Evolutionary conservation across 2,797 vertebrate genomes (phyloP).

Genomic region (Poecilia velifera): DNA sequence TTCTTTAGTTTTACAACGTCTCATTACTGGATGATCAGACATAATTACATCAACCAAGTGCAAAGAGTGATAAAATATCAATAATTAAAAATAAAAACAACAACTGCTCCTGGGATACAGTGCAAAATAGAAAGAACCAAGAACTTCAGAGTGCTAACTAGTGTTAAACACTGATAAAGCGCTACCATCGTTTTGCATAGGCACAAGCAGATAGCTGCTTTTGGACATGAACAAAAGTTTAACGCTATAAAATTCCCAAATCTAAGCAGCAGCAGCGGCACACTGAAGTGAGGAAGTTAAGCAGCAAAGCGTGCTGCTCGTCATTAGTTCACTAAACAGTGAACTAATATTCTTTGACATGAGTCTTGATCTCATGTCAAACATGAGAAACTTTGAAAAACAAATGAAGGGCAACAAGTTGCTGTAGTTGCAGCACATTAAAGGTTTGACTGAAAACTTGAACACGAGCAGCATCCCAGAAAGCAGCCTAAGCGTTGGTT

Average conservation of each 20-base stretch:
- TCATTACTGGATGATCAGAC: too few species aligned
- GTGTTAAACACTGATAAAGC: not conserved
- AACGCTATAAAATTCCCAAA: not conserved
- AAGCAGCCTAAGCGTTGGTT: not conserved
- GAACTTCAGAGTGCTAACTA: not conserved
- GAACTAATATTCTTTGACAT: too few species aligned
- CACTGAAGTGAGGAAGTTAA: not conserved
- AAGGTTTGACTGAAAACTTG: not conserved
- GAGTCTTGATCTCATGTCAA: too few species aligned
- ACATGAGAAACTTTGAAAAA: too few species aligned
- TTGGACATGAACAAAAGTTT: not conserved
- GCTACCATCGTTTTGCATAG: not conserved
- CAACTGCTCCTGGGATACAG: not conserved
- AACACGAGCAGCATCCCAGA: not conserved
- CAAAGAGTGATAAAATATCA: too few species aligned
- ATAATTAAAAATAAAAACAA: too few species aligned
- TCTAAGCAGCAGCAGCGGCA: not conserved
- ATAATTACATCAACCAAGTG: too few species aligned
- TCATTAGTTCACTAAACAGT: too few species aligned
- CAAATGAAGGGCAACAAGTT: too few species aligned
- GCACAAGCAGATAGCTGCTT: not conserved
- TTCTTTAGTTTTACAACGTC: too few species aligned
- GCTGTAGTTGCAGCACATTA: too few species aligned
- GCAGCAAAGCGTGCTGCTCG: too few species aligned
- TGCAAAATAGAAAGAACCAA: not conserved